Conservation (phyloP, 2,797 vertebrate species). For the Melanotaenia parkinsoni region DNA sequence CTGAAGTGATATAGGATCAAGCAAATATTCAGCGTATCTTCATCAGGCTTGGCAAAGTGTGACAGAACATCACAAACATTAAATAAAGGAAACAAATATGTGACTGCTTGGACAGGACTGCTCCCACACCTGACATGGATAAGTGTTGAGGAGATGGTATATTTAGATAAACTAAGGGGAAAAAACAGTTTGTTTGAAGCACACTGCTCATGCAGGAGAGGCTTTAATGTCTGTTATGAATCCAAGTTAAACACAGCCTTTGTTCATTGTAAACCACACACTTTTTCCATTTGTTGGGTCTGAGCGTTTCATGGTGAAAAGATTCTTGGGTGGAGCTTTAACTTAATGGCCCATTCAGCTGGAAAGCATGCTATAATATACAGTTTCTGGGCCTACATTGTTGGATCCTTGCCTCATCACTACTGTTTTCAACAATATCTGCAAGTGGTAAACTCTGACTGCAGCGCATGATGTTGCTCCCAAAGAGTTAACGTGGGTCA, state of each 20-base stretch:
- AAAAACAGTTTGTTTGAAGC: neutral
- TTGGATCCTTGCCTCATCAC: constrained; percentile 11
- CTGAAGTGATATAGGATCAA: neutral
- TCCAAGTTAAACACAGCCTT: constrained; percentile 2
- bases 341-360: constrained; percentile 4
- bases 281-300: constrained; percentile 2
- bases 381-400: neutral
- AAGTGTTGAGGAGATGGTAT: neutral
- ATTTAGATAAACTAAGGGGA: neutral
- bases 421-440: constrained; percentile 3
- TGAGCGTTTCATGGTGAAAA: constrained; percentile 8
- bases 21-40: neutral
- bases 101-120: too few species aligned
- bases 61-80: neutral
- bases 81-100: neutral
- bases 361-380: neutral
- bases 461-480: constrained; percentile 39
- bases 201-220: neutral
- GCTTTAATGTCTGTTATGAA: constrained; percentile 7
- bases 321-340: constrained; percentile 19
- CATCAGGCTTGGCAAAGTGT: neutral
- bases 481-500: constrained; percentile 56
- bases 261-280: neutral
- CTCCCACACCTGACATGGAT: neutral
- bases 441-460: neutral